These are phyloP conservation scores for Etheostoma cragini DNA, from an alignment of 2,113 vertebrate species.

Conservation along the genomic window DNA sequence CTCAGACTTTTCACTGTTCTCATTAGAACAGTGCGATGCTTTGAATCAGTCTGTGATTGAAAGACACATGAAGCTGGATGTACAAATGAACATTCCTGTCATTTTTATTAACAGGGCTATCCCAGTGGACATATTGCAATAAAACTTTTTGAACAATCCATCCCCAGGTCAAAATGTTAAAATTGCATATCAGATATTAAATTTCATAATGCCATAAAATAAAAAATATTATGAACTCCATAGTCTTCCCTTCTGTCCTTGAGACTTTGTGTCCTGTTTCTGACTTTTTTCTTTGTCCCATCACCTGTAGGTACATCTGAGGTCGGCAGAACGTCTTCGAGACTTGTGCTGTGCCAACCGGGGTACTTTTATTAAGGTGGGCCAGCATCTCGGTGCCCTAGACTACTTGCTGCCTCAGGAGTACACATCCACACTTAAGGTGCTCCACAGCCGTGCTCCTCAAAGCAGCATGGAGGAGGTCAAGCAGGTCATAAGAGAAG, in stretches of 20 bases:
- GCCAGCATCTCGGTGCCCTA: conserved; percentile 95
- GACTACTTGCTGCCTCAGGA: conserved; percentile 95
- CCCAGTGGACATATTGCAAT: neutral
- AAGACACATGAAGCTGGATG: neutral
- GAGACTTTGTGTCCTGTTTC: neutral
- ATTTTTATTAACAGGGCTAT: neutral
- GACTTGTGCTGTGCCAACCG: conserved; percentile 96
- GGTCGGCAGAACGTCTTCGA: conserved; percentile 92
- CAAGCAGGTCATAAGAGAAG: conserved; percentile 92
- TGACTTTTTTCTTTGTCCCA: neutral
- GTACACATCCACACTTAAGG: conserved; percentile 94
- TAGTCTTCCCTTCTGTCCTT: neutral
- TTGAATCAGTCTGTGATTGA: neutral
- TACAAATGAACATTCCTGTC: neutral
- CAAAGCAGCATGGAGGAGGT: conserved; percentile 93
- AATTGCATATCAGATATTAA: neutral
- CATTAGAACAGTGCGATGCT: neutral
- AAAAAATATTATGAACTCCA: no score
- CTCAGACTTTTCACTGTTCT: neutral
- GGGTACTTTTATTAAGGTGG: conserved; percentile 98
- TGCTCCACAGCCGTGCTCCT: conserved; percentile 93
- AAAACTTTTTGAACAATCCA: neutral
- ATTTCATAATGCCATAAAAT: neutral
- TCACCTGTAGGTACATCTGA: conserved; percentile 88
- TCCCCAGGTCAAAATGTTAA: neutral